Percentiles rank a stretch among this genome's conserved stretches.
Conservation (phyloP, 1,140 invertebrate species). For the Whitmania pigra region DNA sequence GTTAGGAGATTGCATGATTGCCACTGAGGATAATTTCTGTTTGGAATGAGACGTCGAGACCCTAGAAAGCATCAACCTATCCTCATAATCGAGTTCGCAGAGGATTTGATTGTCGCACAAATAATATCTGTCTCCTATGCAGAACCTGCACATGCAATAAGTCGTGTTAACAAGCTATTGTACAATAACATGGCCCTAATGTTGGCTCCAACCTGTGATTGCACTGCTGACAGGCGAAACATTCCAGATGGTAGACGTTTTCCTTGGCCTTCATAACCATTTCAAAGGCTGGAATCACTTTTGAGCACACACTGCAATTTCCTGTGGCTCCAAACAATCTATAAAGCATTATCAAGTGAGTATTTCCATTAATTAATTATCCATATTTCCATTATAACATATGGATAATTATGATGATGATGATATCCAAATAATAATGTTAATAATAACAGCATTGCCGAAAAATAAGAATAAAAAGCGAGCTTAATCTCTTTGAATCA, state of each 20-base stretch:
- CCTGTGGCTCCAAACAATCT: conserved; percentile 82
- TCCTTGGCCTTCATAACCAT: conserved; percentile 89
- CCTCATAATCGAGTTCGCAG: conserved; percentile 85
- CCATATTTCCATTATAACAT: too few relatives aligned
- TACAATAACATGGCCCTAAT: neutral
- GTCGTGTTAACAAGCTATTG: neutral
- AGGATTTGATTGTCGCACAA: conserved; percentile 83
- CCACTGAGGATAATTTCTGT: conserved; percentile 9
- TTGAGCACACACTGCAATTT: conserved; percentile 68
- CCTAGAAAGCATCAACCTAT: conserved; percentile 70
- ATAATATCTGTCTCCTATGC: conserved; percentile 82
- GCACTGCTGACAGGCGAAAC: conserved; percentile 88
- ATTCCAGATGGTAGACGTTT: conserved; percentile 88
- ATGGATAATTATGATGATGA: too few relatives aligned
- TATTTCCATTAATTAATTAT: too few relatives aligned
- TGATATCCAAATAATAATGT: too few relatives aligned
- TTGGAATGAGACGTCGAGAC: conserved; percentile 50
- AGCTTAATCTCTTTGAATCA: too few relatives aligned
- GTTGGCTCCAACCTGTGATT: conserved; percentile 64
- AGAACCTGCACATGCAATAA: conserved; percentile 60
- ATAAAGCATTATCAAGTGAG: conserved; percentile 25
- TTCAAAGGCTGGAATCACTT: conserved; percentile 87
- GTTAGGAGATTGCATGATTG: conserved; percentile 20
- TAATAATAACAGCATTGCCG: too few relatives aligned
- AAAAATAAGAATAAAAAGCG: too few relatives aligned